Conservation (phyloP, 2,113 vertebrate species). For the Todiramphus saurophagus region DNA sequence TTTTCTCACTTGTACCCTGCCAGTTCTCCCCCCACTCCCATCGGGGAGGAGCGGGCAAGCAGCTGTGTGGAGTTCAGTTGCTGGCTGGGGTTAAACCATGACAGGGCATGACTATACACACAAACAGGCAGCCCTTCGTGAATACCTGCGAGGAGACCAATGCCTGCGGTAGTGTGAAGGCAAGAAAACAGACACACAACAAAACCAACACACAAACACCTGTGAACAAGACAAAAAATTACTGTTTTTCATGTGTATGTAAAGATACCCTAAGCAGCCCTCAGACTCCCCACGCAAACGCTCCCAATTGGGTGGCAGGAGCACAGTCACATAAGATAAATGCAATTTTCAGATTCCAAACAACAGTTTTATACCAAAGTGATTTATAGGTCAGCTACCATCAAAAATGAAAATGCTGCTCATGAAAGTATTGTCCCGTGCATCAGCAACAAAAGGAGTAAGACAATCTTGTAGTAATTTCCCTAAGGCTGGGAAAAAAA, state of each 20-base stretch:
- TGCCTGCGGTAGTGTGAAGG: accelerated
- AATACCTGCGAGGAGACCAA: neutral
- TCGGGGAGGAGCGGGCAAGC: neutral
- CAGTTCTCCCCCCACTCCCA: neutral
- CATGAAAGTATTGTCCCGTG: neutral
- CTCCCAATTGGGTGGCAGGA: neutral
- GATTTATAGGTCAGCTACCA: neutral
- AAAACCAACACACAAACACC: neutral
- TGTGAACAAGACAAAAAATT: neutral
- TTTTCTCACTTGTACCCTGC: neutral
- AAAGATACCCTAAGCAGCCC: neutral
- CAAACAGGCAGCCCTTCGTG: neutral
- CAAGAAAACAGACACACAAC: neutral
- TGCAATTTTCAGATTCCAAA: neutral
- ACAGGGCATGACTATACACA: neutral
- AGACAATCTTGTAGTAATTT: neutral
- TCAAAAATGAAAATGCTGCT: constrained; percentile 16
- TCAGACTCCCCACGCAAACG: neutral
- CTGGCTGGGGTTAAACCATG: neutral
- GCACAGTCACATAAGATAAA: neutral
- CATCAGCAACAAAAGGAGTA: constrained; percentile 18
- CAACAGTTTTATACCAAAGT: neutral
- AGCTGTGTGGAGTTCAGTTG: too few species aligned
- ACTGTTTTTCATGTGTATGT: neutral
- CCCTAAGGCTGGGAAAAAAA: neutral